A percentile compares a stretch with the other conserved stretches of the same genome.
phyloP scores from a whole-genome alignment of 2,113 vertebrate species.

The Helogale parvula region DNA sequence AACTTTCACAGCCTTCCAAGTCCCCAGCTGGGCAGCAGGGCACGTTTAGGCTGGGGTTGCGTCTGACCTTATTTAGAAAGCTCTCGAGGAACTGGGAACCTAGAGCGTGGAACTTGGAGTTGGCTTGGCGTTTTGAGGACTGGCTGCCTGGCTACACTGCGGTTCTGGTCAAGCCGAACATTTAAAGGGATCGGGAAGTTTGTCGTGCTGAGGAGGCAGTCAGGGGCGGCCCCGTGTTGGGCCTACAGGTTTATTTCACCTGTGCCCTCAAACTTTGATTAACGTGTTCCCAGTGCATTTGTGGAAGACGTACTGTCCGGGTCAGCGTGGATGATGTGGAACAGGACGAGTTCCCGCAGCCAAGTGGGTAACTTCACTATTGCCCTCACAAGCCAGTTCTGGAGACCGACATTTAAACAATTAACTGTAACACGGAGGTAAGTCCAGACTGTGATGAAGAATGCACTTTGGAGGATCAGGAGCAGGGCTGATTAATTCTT shows the following conservation, averaged over 20 bases:
- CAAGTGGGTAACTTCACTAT: not conserved
- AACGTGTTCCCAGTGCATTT: not conserved
- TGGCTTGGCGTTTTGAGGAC: not conserved
- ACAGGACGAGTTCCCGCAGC: not conserved
- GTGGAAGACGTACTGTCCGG: rapidly evolving
- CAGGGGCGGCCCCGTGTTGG: not conserved
- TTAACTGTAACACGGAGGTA: not conserved
- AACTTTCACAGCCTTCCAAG: not conserved
- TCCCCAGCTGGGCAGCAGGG: rapidly evolving
- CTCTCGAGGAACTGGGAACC: not conserved
- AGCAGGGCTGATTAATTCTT: not conserved
- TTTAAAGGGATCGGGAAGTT: not conserved
- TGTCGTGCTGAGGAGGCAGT: not conserved
- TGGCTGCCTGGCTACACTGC: not conserved
- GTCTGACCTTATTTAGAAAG: not conserved
- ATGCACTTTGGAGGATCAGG: not conserved
- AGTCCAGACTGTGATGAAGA: not conserved
- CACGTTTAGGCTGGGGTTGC: rapidly evolving
- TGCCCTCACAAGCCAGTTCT: not conserved
- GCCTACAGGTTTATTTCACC: rapidly evolving
- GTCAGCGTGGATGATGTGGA: too few species aligned
- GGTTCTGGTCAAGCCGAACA: not conserved
- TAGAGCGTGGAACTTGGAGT: rapidly evolving
- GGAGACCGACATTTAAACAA: not conserved
- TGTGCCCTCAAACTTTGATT: not conserved